Base-by-base conservation (phyloP, 1,140 invertebrate genomes). In the Lepeophtheirus salmonis region DNA sequence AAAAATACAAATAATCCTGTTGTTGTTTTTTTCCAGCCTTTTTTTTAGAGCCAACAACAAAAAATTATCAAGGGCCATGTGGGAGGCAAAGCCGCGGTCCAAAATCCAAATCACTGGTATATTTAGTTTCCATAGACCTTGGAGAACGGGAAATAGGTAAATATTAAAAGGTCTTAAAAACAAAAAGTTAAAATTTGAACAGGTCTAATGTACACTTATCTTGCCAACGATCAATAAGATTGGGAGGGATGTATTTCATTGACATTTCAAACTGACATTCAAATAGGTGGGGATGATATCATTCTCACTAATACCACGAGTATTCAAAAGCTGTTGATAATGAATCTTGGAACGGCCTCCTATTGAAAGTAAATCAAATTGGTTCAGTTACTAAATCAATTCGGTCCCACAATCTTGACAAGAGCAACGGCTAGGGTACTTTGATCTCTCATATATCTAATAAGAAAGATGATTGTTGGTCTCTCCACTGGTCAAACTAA, bases 381-480 rank as follows among this genome's bases (percentile, higher is more conserved):
- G 96, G 96, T 59, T 84, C 84, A 50, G 86, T 99, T 0, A 96
- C 91, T 6, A 96, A 99, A 73, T 86, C 95, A 2, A 97, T 99
- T 68, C 77, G 86, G 66, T 94, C 95, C 52, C 90, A 96, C 74
- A 79, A 86, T 65, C 72, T 97, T 71, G 90, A 92, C 24, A 95
- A 96, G 76, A 76, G 78, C 64, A 89, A 84, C 67, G 57, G 57
- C 16, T 61, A 50, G 59, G 59, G 59, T 21, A 64, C 85, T 53
- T 97, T 98, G 92, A 91, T 98, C 0, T 97, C 91, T 23, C 94
- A 98, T 75, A 80, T 83, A 22, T 95, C 89, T 66, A 96, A 95
- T 65, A 95, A 99, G 73, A 99, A 95, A 63, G 96, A 99, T 75
- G 96, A 99, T 70, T 89, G 94, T 97, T 56, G 95, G 94, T 63